phyloP scores from a whole-genome alignment of 2,113 vertebrate genomes.

The Ciconia boyciana region DNA sequence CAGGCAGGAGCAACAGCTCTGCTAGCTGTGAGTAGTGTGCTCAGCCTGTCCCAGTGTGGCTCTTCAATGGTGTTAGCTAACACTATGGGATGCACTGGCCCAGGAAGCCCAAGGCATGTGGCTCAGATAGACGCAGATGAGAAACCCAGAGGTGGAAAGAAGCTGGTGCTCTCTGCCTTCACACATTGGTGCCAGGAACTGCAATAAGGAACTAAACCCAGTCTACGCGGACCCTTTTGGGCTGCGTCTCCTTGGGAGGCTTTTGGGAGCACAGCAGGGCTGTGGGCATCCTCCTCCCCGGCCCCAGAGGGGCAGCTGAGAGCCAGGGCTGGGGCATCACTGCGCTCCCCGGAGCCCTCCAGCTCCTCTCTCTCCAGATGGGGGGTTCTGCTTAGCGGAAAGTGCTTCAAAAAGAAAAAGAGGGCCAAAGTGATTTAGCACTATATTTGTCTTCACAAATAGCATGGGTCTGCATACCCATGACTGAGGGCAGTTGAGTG shows the following conservation, averaged over 20 bases:
- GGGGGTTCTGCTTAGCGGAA: background rate
- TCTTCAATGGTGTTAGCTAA: background rate
- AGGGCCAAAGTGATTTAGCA: background rate
- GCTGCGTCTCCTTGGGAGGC: background rate
- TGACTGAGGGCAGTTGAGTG: background rate
- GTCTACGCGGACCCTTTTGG: background rate
- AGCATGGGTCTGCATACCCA: fast-evolving
- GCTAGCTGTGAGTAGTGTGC: background rate
- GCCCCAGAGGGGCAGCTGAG: background rate
- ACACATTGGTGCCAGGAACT: fast-evolving
- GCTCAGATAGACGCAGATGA: background rate
- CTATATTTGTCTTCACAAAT: background rate
- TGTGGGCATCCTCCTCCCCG: background rate
- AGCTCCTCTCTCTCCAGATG: background rate
- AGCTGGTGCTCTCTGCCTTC: background rate
- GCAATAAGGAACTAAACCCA: background rate
- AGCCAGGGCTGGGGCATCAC: background rate
- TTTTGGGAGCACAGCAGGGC: background rate
- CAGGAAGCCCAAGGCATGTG: background rate
- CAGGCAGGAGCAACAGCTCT: background rate
- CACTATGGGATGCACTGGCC: too few species aligned
- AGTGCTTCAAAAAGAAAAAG: background rate
- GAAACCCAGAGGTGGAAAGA: background rate
- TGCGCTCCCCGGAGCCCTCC: background rate
- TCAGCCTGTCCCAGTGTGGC: background rate